Percentiles rank a stretch among this genome's conserved stretches.
phyloP scores from a whole-genome alignment of 2,888 invertebrate genomes.

The Cephus nigrinus region DNA sequence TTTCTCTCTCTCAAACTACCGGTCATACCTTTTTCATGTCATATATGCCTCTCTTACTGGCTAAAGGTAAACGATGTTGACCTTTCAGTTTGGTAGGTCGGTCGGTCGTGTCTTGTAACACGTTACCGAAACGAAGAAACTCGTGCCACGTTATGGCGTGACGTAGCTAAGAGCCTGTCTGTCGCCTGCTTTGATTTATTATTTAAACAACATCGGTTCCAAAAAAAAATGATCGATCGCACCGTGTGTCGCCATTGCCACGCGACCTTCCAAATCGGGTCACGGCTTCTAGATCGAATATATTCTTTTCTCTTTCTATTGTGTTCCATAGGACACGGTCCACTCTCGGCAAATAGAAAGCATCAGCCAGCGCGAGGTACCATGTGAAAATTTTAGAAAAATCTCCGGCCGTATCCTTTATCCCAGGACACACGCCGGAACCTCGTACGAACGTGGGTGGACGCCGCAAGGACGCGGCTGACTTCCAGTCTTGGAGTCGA shows the following conservation, averaged over 20 bases:
- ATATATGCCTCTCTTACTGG: background rate
- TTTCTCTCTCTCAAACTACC: background rate
- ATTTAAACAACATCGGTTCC: constrained; percentile 16
- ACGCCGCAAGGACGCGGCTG: constrained; percentile 14
- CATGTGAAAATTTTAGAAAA: background rate
- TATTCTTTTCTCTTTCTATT: background rate
- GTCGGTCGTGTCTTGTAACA: background rate
- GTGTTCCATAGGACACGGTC: background rate
- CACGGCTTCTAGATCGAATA: background rate
- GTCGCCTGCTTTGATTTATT: constrained; percentile 21
- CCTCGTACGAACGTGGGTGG: background rate
- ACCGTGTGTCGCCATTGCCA: background rate
- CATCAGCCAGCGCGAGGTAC: background rate
- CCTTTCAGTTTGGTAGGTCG: background rate
- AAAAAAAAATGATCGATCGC: constrained; percentile 19
- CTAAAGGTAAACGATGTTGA: background rate
- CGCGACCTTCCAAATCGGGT: constrained; percentile 5
- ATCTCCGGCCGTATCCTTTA: background rate
- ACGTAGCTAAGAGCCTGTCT: background rate
- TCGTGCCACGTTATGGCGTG: background rate
- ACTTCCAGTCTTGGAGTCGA: constrained; percentile 30
- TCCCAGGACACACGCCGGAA: background rate
- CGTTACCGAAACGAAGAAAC: background rate
- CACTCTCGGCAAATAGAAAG: background rate
- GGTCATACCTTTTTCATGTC: background rate